Percentiles rank a stretch among this genome's conserved stretches.
Evolutionary conservation across 1,140 invertebrate species (phyloP).

Genomic region (Pantala flavescens): DNA sequence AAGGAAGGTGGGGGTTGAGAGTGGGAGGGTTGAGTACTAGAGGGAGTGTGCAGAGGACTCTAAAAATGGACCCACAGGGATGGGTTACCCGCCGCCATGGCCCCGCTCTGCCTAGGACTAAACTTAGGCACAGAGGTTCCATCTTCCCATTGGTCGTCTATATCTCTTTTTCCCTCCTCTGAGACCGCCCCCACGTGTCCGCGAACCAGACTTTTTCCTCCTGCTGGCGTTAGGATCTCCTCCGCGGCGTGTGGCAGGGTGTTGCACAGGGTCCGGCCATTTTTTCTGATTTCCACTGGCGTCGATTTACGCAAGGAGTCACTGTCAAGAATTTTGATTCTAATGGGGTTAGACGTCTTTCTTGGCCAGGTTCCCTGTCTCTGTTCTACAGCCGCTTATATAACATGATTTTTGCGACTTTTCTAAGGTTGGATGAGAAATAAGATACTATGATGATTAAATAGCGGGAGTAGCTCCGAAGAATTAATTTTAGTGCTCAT

Average conservation of each 20-base stretch:
- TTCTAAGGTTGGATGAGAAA: too few relatives aligned
- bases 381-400: too few relatives aligned
- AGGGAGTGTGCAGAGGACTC: conserved; percentile 32
- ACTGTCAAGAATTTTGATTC: too few relatives aligned
- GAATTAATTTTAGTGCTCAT: too few relatives aligned
- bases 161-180: conserved; percentile 37
- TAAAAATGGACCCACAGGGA: conserved; percentile 43
- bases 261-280: not conserved
- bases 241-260: not conserved
- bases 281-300: not conserved
- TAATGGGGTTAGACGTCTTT: too few relatives aligned
- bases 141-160: not conserved
- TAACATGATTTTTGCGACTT: too few relatives aligned
- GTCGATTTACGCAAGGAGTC: too few relatives aligned
- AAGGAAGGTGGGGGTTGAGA: not conserved
- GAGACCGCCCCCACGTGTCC: conserved; percentile 69
- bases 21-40: conserved; percentile 25
- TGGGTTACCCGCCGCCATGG: conserved; percentile 29
- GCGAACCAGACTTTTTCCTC: conserved; percentile 32
- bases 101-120: conserved; percentile 28
- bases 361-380: too few relatives aligned
- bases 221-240: not conserved
- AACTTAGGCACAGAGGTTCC: not conserved
- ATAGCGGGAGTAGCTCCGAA: too few relatives aligned
- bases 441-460: too few relatives aligned